These are phyloP conservation scores for Thaleichthys pacificus DNA, from an alignment of 2,797 vertebrate genomes.

Conservation along the genomic window DNA sequence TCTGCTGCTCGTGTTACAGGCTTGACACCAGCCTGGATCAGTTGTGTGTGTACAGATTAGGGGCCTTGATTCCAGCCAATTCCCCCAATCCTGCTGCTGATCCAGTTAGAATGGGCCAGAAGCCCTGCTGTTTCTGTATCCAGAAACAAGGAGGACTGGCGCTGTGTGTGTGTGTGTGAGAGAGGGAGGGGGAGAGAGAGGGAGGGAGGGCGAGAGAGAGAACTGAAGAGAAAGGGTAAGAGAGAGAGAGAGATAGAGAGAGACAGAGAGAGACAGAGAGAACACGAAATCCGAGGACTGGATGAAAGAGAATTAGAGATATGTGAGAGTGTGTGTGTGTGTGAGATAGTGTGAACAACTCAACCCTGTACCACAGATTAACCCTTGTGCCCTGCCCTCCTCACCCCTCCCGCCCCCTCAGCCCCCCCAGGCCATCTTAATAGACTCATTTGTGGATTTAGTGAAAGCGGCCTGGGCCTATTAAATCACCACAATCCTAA, in stretches of 20 bases:
- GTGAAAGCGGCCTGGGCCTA: slow-evolving; percentile 40
- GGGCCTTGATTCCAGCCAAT: too few species aligned
- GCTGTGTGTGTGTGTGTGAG: neutral
- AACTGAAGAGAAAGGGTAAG: neutral
- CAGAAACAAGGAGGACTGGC: neutral
- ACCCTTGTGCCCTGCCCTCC: slow-evolving; percentile 3
- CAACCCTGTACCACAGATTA: slow-evolving; percentile 17
- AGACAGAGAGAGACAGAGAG: neutral
- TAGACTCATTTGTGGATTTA: slow-evolving; percentile 47
- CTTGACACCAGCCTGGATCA: too few species aligned
- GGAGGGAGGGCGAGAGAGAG: too few species aligned
- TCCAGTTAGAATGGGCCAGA: neutral
- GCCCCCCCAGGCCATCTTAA: slow-evolving; percentile 32
- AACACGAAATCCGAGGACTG: too few species aligned
- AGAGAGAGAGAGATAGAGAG: neutral
- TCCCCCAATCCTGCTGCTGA: neutral
- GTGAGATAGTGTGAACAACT: slow-evolving; percentile 1
- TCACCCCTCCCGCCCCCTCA: neutral
- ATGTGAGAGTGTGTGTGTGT: slow-evolving; percentile 14
- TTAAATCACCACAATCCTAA: slow-evolving; percentile 56
- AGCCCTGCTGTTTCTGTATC: neutral
- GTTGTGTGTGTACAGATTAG: too few species aligned
- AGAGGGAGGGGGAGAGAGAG: too few species aligned
- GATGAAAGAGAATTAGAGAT: too few species aligned
- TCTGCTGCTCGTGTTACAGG: too few species aligned